These are phyloP conservation scores for Zaprionus nigranus DNA, from an alignment of 1,140 invertebrate genomes.

Conservation along the genomic window DNA sequence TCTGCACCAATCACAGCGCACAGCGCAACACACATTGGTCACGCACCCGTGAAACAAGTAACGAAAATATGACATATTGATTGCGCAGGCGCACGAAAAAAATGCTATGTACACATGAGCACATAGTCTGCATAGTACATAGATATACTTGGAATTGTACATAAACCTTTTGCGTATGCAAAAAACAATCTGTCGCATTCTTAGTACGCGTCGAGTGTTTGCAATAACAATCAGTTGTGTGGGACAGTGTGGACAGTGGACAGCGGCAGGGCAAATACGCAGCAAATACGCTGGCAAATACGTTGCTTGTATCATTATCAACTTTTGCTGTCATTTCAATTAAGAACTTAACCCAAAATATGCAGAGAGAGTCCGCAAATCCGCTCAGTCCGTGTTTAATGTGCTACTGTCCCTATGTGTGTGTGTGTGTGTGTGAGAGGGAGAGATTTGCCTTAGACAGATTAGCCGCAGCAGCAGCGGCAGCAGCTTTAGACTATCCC, in stretches of 20 bases:
- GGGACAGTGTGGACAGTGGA: not conserved
- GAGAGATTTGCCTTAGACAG: slow-evolving; percentile 17
- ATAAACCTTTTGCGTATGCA: slow-evolving; percentile 5
- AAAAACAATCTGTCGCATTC: slow-evolving; percentile 1
- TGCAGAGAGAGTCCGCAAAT: slow-evolving; percentile 15
- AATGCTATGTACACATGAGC: not conserved
- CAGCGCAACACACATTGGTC: slow-evolving; percentile 7
- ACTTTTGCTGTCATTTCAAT: slow-evolving; percentile 4
- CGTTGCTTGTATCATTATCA: slow-evolving; percentile 1
- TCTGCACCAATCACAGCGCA: not conserved
- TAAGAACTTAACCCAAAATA: not conserved
- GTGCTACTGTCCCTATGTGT: slow-evolving; percentile 5
- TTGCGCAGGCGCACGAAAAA: slow-evolving; percentile 6
- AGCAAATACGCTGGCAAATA: not conserved
- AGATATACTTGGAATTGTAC: not conserved
- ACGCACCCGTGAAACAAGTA: not conserved
- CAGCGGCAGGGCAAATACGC: not conserved
- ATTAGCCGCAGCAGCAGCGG: slow-evolving; percentile 1
- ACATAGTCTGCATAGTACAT: not conserved
- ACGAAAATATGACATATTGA: not conserved
- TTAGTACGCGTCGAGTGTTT: slow-evolving; percentile 25
- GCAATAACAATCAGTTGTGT: slow-evolving; percentile 17
- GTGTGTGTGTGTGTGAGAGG: slow-evolving; percentile 6
- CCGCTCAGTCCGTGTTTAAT: slow-evolving; percentile 31
- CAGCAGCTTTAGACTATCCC: slow-evolving; percentile 12